A percentile compares a stretch with the other conserved stretches of the same genome.
Conservation (phyloP, 2,113 vertebrate genomes). For the Myiozetetes cayanensis region DNA sequence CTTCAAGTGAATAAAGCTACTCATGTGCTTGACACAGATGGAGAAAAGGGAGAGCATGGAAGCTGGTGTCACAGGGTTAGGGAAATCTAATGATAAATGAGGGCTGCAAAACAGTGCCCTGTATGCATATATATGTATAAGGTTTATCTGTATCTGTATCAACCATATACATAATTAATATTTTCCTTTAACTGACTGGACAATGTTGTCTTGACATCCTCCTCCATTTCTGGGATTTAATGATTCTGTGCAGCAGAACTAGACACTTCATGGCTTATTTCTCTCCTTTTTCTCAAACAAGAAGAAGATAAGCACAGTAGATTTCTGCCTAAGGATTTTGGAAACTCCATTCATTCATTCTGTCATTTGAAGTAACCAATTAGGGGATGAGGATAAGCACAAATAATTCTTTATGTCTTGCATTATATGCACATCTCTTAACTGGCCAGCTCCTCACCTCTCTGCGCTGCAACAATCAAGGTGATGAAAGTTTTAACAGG, state of each 20-base stretch:
- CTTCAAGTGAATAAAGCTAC: not conserved
- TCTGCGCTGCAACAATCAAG: not conserved
- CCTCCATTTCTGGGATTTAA: not conserved
- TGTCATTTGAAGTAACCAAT: not conserved
- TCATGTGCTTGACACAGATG: not conserved
- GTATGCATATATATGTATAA: not conserved
- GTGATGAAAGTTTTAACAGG: not conserved
- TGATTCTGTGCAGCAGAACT: not conserved
- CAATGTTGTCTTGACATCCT: not conserved
- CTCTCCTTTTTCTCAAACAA: not conserved
- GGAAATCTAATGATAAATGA: not conserved
- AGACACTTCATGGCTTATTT: not conserved
- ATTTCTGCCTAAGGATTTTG: not conserved
- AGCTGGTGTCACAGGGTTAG: not conserved
- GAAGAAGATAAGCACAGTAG: not conserved
- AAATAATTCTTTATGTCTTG: not conserved
- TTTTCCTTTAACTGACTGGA: not conserved
- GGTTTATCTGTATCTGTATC: not conserved
- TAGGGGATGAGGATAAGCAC: not conserved
- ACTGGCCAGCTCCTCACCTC: not conserved
- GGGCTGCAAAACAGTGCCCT: not conserved
- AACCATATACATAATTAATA: not conserved
- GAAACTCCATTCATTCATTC: not conserved
- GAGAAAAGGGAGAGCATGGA: not conserved
- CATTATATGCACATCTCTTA: fast-evolving